These are phyloP conservation scores for Drosophila sechellia DNA, from an alignment of 1,140 invertebrate species.

Conservation along the genomic window DNA sequence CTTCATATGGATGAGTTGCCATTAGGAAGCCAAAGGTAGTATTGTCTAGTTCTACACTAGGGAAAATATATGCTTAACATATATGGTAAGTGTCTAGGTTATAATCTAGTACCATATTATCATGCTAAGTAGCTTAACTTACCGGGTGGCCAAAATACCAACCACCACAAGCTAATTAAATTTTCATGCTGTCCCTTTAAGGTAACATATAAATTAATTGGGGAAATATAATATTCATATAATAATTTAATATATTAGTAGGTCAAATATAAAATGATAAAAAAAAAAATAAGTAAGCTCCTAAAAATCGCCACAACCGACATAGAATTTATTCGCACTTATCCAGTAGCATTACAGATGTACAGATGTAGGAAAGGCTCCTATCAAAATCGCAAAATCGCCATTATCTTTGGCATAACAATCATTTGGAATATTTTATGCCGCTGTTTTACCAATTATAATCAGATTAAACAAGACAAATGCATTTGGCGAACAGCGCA, in stretches of 20 bases:
- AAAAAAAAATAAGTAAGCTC: background rate
- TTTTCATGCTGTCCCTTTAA: background rate
- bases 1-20: slow-evolving; percentile 27
- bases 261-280: background rate
- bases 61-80: too few species aligned
- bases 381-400: slow-evolving; percentile 2
- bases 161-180: background rate
- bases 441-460: slow-evolving; percentile 18
- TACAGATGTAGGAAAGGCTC: too few species aligned
- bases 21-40: slow-evolving; percentile 22
- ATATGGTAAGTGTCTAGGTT: background rate
- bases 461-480: slow-evolving; percentile 28
- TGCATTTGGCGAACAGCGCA: slow-evolving; percentile 22
- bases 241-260: too few species aligned
- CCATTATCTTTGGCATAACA: slow-evolving; percentile 19
- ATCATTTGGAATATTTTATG: slow-evolving; percentile 30
- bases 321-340: too few species aligned
- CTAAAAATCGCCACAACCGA: background rate
- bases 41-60: background rate
- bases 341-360: slow-evolving; percentile 3
- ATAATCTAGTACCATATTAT: too few species aligned
- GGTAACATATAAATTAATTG: too few species aligned
- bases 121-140: background rate
- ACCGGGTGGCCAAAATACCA: too few species aligned
- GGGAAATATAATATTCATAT: too few species aligned